Base-by-base conservation (phyloP, 2,113 vertebrate species). In the Zapornia atra region DNA sequence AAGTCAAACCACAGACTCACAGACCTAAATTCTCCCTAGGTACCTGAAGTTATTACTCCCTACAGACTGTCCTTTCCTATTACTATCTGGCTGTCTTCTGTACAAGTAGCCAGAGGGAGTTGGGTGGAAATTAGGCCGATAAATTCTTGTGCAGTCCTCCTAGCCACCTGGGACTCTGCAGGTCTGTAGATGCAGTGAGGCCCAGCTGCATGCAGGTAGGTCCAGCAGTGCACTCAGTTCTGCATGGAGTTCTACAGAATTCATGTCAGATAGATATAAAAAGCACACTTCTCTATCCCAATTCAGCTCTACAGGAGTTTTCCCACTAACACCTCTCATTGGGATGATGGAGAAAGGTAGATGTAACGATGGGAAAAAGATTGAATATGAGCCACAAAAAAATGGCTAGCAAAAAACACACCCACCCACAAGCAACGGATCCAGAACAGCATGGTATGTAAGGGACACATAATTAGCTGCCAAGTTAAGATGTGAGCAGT, bases 381-480 rank as follows among this genome's bases (percentile, higher is more conserved):
- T 60, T 53, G n/a, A 63, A 25, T 31, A 18, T 1, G 1, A 81
- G 61, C 44, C 53, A 63, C n/a, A 53, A 64, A 84, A 78, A 92
- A 95, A 76, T 9, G 38, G 56, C 80, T 79, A 71, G 76, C 51
- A 90, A 90, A 96, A 96, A 95, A 70, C 9, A 11, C 46, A 91
- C 25, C 75, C 68, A 90, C 85, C 38, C 87, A 88, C 86, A 66
- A 42, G 46, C 60, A 89, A 70, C 0, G 0, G 69, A 92, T 92
- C 11, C 69, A 88, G 80, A 95, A 88, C 82, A 93, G 78, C 64
- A 66, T 51, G 71, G 14, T 60, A 73, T 17, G 51, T 59, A 92
- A 94, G 51, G 46, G 53, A 75, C 38, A 90, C 63, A 90, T 72
- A 94, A 81, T 70, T 60, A 90, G 68, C 69, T 94, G 86, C 90